Evolutionary conservation across 1,140 invertebrate species (phyloP).

Genomic region (Cydia amplana): DNA sequence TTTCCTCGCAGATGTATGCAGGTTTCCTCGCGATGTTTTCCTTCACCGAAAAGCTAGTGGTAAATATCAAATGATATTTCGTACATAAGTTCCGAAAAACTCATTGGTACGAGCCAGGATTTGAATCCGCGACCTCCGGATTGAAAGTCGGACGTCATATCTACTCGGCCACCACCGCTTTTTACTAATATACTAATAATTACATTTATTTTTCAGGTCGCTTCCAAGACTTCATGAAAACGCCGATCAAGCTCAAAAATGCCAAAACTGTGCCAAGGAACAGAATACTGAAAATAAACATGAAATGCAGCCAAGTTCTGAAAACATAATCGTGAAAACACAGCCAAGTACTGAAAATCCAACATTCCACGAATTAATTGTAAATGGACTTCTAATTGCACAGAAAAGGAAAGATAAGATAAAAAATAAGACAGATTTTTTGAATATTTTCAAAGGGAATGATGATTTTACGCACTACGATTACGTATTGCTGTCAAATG

Average conservation of each 20-base stretch:
- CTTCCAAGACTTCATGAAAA: not conserved
- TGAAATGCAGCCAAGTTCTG: not conserved
- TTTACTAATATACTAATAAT: not conserved
- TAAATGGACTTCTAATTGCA: not conserved
- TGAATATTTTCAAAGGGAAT: not conserved
- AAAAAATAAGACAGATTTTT: not conserved
- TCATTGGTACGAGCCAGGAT: too few species aligned
- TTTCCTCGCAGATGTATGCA: too few species aligned
- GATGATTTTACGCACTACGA: conserved; percentile 1
- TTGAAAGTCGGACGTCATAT: too few species aligned
- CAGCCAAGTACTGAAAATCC: not conserved
- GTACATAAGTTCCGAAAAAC: too few species aligned
- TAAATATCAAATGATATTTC: too few species aligned
- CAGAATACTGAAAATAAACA: not conserved
- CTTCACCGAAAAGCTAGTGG: too few species aligned
- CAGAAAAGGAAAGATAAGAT: not conserved
- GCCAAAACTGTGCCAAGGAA: not conserved
- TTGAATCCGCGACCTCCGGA: too few species aligned
- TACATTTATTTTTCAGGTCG: not conserved
- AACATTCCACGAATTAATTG: not conserved
- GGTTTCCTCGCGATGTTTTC: too few species aligned
- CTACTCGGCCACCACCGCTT: too few species aligned
- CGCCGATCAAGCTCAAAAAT: not conserved
- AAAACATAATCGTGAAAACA: not conserved
- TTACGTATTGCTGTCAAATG: conserved; percentile 1